These are phyloP conservation scores for Tragelaphus strepsiceros DNA, from an alignment of 2,113 vertebrate species.

Conservation along the genomic window DNA sequence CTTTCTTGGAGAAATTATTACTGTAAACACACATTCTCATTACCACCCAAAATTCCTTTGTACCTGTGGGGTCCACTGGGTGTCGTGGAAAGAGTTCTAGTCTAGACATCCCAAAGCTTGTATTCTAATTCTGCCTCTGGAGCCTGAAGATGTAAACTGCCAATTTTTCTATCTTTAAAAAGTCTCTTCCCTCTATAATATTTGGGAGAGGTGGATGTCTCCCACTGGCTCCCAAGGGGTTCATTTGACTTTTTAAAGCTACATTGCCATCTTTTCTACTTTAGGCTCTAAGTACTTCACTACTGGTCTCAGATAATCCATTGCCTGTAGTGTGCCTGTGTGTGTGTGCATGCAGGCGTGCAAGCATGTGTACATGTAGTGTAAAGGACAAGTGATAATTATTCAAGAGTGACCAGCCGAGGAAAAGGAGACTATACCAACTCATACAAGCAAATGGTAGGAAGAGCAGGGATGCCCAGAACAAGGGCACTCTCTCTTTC, in stretches of 20 bases:
- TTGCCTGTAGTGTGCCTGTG: background rate
- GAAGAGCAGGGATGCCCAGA: background rate
- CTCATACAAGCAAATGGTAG: background rate
- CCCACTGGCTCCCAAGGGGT: background rate
- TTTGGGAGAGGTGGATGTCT: background rate
- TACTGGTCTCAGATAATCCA: background rate
- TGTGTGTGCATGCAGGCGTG: background rate
- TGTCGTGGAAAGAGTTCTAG: background rate
- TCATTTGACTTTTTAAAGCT: background rate
- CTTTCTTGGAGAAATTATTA: background rate
- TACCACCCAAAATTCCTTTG: background rate
- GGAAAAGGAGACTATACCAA: background rate
- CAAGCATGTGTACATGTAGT: fast-evolving
- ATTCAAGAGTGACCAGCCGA: background rate
- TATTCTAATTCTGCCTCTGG: background rate
- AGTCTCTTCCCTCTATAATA: background rate
- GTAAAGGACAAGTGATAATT: background rate
- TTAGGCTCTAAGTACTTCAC: background rate
- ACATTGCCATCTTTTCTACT: background rate
- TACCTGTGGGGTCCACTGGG: background rate
- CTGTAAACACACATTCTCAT: background rate
- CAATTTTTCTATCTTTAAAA: background rate
- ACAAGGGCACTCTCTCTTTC: background rate
- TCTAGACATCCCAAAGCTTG: background rate
- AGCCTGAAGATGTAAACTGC: background rate